These are phyloP conservation scores for Enteromius mattozi DNA, from an alignment of 2,797 vertebrate species.

Conservation along the genomic window DNA sequence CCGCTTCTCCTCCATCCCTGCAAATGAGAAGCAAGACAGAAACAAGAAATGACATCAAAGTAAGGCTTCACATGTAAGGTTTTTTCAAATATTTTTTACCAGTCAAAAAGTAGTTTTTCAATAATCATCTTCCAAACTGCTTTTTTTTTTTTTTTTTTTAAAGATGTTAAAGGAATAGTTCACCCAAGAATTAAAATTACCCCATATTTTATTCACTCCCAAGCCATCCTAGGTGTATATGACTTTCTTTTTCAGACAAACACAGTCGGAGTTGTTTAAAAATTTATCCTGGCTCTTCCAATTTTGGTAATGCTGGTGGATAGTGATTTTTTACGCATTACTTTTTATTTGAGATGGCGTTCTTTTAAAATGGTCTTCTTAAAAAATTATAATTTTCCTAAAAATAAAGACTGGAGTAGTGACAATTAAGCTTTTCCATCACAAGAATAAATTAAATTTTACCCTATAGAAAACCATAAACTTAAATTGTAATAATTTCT, in stretches of 20 bases:
- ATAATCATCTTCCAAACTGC: neutral
- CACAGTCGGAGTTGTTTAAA: too few relatives aligned
- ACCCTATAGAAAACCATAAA: neutral
- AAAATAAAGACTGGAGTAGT: neutral
- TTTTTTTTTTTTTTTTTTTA: neutral
- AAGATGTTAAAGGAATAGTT: neutral
- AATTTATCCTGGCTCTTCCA: too few relatives aligned
- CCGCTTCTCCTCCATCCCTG: slow-evolving; percentile 72
- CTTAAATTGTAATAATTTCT: neutral
- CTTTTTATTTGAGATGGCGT: too few relatives aligned
- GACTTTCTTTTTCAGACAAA: too few relatives aligned
- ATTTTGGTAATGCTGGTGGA: too few relatives aligned
- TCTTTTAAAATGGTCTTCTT: too few relatives aligned
- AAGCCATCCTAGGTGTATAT: too few relatives aligned
- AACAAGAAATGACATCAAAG: slow-evolving; percentile 8
- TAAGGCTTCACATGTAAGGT: neutral
- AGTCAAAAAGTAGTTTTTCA: neutral
- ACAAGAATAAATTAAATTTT: neutral
- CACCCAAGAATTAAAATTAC: too few relatives aligned
- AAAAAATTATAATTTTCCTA: too few relatives aligned
- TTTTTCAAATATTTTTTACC: neutral
- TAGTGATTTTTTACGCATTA: too few relatives aligned
- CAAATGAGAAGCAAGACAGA: slow-evolving; percentile 20
- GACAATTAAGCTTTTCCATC: neutral
- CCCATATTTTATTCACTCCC: too few relatives aligned